A percentile compares a stretch with the other conserved stretches of the same genome.
Conservation (phyloP, 1,140 invertebrate species). For the Drosophila fuyamai region DNA sequence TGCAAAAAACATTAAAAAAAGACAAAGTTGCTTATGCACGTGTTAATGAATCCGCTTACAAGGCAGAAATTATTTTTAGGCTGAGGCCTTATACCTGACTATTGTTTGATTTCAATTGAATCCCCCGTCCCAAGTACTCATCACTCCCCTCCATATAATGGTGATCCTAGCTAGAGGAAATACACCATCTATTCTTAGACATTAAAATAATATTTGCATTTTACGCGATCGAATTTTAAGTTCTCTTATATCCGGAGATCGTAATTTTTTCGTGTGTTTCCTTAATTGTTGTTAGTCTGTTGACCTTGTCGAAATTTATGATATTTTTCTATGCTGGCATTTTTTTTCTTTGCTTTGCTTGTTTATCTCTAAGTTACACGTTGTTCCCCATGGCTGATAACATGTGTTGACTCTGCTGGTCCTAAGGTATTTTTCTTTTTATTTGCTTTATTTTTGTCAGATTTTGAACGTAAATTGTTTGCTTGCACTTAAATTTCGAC, state of each 20-base stretch:
- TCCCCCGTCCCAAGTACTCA: neutral
- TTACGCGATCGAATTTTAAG: neutral
- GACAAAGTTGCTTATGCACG: conserved; percentile 39
- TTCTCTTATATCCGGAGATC: conserved; percentile 17
- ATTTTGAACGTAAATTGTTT: conserved; percentile 30
- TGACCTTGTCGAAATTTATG: conserved; percentile 82
- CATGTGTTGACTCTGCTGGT: conserved; percentile 47
- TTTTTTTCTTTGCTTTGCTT: conserved; percentile 39
- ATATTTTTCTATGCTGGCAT: conserved; percentile 40
- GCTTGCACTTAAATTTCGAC: conserved; percentile 25
- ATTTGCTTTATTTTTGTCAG: conserved; percentile 26
- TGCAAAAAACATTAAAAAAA: conserved; percentile 1
- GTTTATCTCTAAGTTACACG: conserved; percentile 74
- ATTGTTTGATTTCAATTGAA: conserved; percentile 26
- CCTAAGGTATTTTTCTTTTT: conserved; percentile 20
- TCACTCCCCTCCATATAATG: neutral
- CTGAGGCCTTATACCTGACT: conserved; percentile 6
- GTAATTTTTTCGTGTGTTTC: conserved; percentile 42
- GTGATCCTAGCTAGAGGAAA: conserved; percentile 23
- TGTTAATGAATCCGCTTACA: conserved; percentile 72
- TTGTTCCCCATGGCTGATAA: conserved; percentile 50
- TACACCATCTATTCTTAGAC: conserved; percentile 48
- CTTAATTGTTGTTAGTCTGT: conserved; percentile 67
- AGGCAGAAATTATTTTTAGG: conserved; percentile 39
- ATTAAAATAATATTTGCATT: conserved; percentile 65